Evolutionary conservation across 2,888 invertebrate species (phyloP), one percentile per base, ranked within the genome.

Genomic region (Patella caerulea): DNA sequence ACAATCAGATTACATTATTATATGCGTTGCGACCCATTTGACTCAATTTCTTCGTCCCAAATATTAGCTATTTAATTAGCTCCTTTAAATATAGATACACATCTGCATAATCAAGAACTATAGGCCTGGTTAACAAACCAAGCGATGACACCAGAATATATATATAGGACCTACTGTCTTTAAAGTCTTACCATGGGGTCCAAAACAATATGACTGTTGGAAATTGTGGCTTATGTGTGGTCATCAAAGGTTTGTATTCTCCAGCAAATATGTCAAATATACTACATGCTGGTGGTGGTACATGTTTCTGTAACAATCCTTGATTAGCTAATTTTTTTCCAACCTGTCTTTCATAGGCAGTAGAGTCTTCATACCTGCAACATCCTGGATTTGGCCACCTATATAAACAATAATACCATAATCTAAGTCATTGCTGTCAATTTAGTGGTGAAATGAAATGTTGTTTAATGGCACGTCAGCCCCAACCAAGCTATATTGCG

Each of bases 191-290:
- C 91, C 91, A 91, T 72, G 88, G 89, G 53, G 90, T 88, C 92
- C 92, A 92, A 86, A 91, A 92, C 73, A 91, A 83, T 17, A 92
- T 81, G 53, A 86, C 88, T 34, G 90, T 90, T 34, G 90, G 88
- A 76, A 83, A 85, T 53, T 86, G 83, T 76, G 88, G 80, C 77
- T 85, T 83, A 82, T 87, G 85, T 15, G 86, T 84, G 19, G 86
- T 85, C 82, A 91, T 84, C 76, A 91, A 82, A 2, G 89, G 90
- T 76, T 88, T 89, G 83, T 88, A 88, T 73, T 90, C 88, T 55
- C 91, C 91, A 54, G 88, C 88, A 82, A 91, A 89, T 29, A 91
- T 84, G 78, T 91, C 90, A 79, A 89, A 79, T 17, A 90, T 81
- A 53, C 87, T 88, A 83, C 89, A 90, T 15, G 87, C 82, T 24